A percentile compares a stretch with the other conserved stretches of the same genome.
Conservation (phyloP, 2,888 invertebrate genomes). For the Esperia sulphurella region DNA sequence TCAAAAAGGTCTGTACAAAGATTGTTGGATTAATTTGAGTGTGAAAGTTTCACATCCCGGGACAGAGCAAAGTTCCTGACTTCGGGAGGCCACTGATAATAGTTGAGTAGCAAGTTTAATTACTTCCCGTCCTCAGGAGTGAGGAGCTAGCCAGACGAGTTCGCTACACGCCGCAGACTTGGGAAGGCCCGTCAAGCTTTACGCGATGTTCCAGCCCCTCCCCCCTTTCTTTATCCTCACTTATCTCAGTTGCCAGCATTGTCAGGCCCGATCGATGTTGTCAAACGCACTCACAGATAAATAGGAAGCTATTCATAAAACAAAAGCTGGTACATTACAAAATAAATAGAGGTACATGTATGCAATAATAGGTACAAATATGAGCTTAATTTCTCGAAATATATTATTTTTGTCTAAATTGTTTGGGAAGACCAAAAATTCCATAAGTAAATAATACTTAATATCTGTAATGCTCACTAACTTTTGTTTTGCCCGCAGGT, state of each 20-base stretch:
- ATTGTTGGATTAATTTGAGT: conserved; percentile 55
- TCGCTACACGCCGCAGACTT: conserved; percentile 2
- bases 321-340: too few species aligned
- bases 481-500: too few species aligned
- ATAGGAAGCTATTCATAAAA: background rate
- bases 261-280: conserved; percentile 1
- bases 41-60: conserved; percentile 55
- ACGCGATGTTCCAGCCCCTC: background rate
- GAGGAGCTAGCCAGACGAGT: background rate
- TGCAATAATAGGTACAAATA: too few species aligned
- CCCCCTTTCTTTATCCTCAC: background rate
- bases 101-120: conserved; percentile 73
- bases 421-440: too few species aligned
- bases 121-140: conserved; percentile 50
- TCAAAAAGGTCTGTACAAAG: conserved; percentile 43
- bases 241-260: background rate
- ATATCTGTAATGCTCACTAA: too few species aligned
- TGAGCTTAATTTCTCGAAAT: background rate
- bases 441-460: too few species aligned
- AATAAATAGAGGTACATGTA: too few species aligned
- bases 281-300: background rate
- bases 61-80: conserved; percentile 59
- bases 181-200: background rate
- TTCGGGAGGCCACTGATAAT: conserved; percentile 60
- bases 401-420: too few species aligned